Evolutionary conservation across 2,113 vertebrate genomes (phyloP).

Genomic region (Spilogale gracilis): DNA sequence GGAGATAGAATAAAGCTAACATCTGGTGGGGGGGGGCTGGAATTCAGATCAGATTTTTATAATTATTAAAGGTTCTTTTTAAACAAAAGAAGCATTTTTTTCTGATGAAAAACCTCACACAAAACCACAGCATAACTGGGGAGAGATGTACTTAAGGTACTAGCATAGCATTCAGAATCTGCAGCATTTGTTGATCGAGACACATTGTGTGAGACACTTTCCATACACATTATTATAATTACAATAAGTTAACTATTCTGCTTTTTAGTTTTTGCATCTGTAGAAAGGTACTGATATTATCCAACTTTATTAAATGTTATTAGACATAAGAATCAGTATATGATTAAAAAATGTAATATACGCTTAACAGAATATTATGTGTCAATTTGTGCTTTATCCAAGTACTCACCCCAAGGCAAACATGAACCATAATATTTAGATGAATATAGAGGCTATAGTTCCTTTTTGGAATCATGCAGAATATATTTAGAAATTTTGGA

Average conservation of each 20-base stretch:
- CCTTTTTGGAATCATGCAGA: slow-evolving; percentile 55
- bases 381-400: slow-evolving; percentile 56
- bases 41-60: slow-evolving; percentile 6
- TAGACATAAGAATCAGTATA: neutral
- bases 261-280: slow-evolving; percentile 55
- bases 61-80: slow-evolving; percentile 21
- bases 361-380: slow-evolving; percentile 27
- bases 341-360: slow-evolving; percentile 30
- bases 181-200: neutral
- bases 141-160: neutral
- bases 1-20: neutral
- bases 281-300: slow-evolving; percentile 18
- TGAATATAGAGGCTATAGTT: slow-evolving; percentile 22
- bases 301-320: slow-evolving; percentile 49
- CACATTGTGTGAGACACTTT: slow-evolving; percentile 9
- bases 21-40: neutral
- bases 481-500: slow-evolving; percentile 58
- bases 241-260: slow-evolving; percentile 36
- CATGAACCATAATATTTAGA: slow-evolving; percentile 27
- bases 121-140: neutral
- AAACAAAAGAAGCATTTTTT: neutral
- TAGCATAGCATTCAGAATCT: neutral
- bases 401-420: slow-evolving; percentile 39
- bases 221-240: neutral
- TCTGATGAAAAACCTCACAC: neutral